These are phyloP conservation scores for Erpetoichthys calabaricus DNA, from an alignment of 2,797 vertebrate genomes.

Conservation along the genomic window DNA sequence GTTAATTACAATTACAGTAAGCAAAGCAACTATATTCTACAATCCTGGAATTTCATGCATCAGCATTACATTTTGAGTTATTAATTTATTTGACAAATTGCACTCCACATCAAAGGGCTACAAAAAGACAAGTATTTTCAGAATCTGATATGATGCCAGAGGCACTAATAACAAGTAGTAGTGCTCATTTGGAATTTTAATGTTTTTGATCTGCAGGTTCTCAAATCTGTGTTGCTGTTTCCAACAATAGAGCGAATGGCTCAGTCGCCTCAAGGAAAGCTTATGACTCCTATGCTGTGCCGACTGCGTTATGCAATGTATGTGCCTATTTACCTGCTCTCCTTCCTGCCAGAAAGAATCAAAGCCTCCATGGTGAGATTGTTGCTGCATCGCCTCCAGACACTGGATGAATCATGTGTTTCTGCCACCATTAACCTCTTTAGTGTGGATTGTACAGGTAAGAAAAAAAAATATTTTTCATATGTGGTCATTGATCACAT, in stretches of 20 bases:
- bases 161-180: background rate
- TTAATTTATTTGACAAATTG: slow-evolving; percentile 4
- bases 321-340: slow-evolving; percentile 64
- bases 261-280: slow-evolving; percentile 64
- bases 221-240: slow-evolving; percentile 75
- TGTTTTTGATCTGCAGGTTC: slow-evolving; percentile 40
- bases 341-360: slow-evolving; percentile 59
- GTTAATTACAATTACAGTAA: no score
- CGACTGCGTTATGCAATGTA: slow-evolving; percentile 67
- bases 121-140: accelerated
- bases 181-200: background rate
- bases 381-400: slow-evolving; percentile 32
- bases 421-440: slow-evolving; percentile 52
- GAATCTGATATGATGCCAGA: background rate
- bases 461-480: slow-evolving; percentile 18
- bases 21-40: background rate
- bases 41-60: accelerated
- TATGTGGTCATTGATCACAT: background rate
- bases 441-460: slow-evolving; percentile 69
- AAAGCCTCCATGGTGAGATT: slow-evolving; percentile 49
- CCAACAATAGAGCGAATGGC: slow-evolving; percentile 88
- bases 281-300: slow-evolving; percentile 76
- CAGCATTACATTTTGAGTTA: accelerated
- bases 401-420: slow-evolving; percentile 34
- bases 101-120: background rate